A percentile compares a stretch with the other conserved stretches of the same genome.
phyloP scores from a whole-genome alignment of 2,113 vertebrate genomes.

The Paralichthys olivaceus region DNA sequence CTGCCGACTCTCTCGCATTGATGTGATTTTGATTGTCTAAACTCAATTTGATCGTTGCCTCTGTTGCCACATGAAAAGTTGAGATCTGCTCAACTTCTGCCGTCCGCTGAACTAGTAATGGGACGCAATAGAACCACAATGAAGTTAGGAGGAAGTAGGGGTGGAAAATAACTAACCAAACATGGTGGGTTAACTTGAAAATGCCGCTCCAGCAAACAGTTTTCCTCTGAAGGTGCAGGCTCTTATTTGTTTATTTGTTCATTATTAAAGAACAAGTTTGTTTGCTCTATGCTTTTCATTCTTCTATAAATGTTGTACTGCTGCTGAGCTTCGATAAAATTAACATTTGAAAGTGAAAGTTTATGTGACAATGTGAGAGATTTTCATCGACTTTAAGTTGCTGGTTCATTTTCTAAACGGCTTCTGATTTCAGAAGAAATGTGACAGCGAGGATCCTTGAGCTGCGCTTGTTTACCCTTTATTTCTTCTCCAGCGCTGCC shows the following conservation, averaged over 20 bases:
- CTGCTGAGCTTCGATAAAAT: not conserved
- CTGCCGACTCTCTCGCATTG: too few species aligned
- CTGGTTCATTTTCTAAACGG: not conserved
- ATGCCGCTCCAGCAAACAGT: not conserved
- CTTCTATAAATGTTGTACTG: not conserved
- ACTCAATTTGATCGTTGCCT: too few species aligned
- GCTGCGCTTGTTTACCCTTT: constrained; percentile 41
- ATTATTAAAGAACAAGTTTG: constrained; percentile 6
- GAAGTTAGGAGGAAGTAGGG: not conserved
- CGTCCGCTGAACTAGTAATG: too few species aligned
- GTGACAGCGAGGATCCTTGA: constrained; percentile 13
- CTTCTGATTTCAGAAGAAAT: constrained; percentile 14
- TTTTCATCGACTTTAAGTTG: not conserved
- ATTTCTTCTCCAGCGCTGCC: constrained; percentile 41
- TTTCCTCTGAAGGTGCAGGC: not conserved
- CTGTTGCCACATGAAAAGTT: too few species aligned
- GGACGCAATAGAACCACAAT: too few species aligned
- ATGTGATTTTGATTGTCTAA: too few species aligned
- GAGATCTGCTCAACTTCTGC: too few species aligned
- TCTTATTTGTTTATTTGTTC: constrained; percentile 10
- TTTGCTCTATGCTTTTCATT: not conserved
- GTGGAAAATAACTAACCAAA: not conserved
- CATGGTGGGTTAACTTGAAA: not conserved
- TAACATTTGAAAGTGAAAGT: not conserved
- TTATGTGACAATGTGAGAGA: not conserved